Base-by-base conservation (phyloP, 1,140 invertebrate genomes). In the Plectrocnemia conspersa region DNA sequence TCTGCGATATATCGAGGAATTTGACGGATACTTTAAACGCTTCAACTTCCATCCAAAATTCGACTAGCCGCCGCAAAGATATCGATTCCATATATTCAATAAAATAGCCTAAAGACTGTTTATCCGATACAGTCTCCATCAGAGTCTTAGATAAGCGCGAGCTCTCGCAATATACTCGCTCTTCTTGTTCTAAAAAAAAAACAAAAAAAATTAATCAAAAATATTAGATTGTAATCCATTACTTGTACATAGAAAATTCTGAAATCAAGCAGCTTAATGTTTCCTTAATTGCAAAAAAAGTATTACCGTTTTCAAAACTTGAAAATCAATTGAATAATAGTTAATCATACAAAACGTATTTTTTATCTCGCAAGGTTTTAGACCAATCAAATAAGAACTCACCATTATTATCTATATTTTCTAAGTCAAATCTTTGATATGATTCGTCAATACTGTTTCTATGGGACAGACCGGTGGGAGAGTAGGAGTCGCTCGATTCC, bases 21-120 rank as follows among this genome's bases (percentile, higher is more conserved):
- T 48, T 60, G 42, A 68, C 32, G 49, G 65, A 45, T 41, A 44
- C 53, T 52, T 67, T 66, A 54, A 73, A 76, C 53, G 68, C 68
- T 57, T 74, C 72, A 50, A 74, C 56, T 40, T 74, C 72, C 23
- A 74, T 44, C 74, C 72, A 76, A 63, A 70, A 72, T 60, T 71
- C 71, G 21, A 74, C 61, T 11, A 73, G 61, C 33, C 65, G 54
- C 36, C 65, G 62, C 58, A 71, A 66, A 22, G 67, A 70, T 40
- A 69, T 66, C 49, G 66, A 67, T 63, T 74, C 70, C 70, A 76
- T 70, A 49, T 66, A 74, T 52, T 69, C 66, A 42, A 71, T 47
- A 64, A 76, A 74, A 66, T 76, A 68, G 59, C 67, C 69, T 27
- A 73, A 54, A 38, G 66, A 64, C 52, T 66, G 70, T 63, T 67